These are phyloP conservation scores for Heterohyrax brucei DNA, from an alignment of 2,797 vertebrate species.

Conservation along the genomic window DNA sequence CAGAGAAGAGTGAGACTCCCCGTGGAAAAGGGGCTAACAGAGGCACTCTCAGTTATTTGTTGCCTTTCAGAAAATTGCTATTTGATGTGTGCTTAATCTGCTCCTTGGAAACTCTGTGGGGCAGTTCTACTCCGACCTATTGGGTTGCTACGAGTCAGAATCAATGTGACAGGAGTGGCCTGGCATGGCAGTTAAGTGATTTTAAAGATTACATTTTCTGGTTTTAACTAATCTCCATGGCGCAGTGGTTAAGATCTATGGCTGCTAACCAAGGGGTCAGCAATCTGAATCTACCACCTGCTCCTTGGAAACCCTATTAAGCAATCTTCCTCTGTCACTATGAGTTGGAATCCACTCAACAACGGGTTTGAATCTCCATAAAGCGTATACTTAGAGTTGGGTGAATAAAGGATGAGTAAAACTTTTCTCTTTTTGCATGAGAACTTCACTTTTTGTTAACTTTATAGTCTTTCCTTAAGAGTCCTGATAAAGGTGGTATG, in stretches of 20 bases:
- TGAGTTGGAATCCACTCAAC: too few species aligned
- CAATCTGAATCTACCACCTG: too few species aligned
- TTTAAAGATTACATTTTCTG: slow-evolving; percentile 27
- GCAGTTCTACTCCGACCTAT: too few species aligned
- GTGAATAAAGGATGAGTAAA: slow-evolving; percentile 15
- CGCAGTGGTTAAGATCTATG: too few species aligned
- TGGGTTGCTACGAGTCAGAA: too few species aligned
- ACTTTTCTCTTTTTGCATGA: neutral
- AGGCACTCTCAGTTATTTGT: neutral
- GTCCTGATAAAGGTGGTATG: slow-evolving; percentile 1
- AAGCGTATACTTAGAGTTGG: neutral
- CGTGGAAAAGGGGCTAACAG: neutral
- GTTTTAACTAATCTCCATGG: slow-evolving; percentile 32
- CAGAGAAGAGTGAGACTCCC: neutral
- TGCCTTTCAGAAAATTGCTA: neutral
- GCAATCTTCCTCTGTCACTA: too few species aligned
- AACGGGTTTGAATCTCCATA: neutral
- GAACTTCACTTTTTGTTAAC: slow-evolving; percentile 54
- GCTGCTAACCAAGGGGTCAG: too few species aligned
- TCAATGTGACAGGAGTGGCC: too few species aligned
- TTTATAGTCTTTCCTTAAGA: neutral
- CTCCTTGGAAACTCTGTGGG: too few species aligned
- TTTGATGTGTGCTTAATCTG: neutral
- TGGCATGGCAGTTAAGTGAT: slow-evolving; percentile 18
- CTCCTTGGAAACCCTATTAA: too few species aligned